Evolutionary conservation across 2,797 vertebrate species (phyloP), one percentile per base, ranked within the genome.

Genomic region (Eupleurogrammus muticus): DNA sequence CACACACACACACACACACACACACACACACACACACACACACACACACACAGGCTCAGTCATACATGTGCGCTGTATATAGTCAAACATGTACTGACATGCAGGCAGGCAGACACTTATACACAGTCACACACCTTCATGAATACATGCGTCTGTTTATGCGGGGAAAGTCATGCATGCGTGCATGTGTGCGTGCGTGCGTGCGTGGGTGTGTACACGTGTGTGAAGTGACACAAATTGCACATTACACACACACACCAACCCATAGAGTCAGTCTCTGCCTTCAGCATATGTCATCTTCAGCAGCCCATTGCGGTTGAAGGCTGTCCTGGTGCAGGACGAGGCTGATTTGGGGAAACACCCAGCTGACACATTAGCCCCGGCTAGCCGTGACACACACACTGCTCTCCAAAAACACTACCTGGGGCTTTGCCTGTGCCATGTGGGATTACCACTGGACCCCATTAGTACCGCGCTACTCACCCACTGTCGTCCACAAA

Each of bases 361-460:
- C 86, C 90, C 67, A 54, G 72, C 81, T 90, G 81, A 85, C 90
- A 91, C 83, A 75, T 85, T 86, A 73, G 53, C 79, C 80, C 10
- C 14, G 70, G 82, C 82, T 75, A 76, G 87, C 90, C 78, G 66
- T 68, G 73, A 87, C 90, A 87, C 83, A 62, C 88, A 72, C 87
- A 63, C 69, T 58, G 85, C 84, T 70, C 60, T 79, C 71, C 82
- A 17, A 73, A 82, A 89, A 88, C 42, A 75, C 77, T 84, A 85
- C 94, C 92, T 90, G 91, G 81, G 93, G 93, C 92, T 80, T 76
- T 77, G 85, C 79, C 84, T 34, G 12, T 91, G 94, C 90, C 88
- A 73, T 81, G 51, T 72, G 79, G 90, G 87, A 92, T 94, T 91
- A 91, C 80, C 70, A 70, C 78, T 55, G 78, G 79, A 87, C 84